These are phyloP conservation scores for Caradrina kadenii DNA, from an alignment of 2,888 invertebrate genomes.

Conservation along the genomic window DNA sequence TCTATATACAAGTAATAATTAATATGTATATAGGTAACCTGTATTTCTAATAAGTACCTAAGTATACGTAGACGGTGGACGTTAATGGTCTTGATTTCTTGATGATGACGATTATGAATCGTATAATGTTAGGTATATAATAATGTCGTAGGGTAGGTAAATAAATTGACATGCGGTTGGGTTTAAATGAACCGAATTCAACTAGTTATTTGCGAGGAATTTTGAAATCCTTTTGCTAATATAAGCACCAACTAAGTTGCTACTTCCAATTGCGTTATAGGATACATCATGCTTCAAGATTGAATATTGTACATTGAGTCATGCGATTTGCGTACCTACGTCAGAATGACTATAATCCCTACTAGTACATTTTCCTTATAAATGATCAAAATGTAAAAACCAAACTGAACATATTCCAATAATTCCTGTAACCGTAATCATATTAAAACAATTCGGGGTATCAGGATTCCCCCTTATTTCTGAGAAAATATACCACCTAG, in stretches of 20 bases:
- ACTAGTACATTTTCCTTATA: conserved; percentile 49
- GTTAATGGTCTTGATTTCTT: conserved; percentile 1
- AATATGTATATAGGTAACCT: background rate
- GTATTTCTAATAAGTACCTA: background rate
- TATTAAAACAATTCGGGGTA: conserved; percentile 12
- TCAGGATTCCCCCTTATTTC: conserved; percentile 40
- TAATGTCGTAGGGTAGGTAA: conserved; percentile 1
- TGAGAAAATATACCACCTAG: background rate
- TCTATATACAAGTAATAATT: too few species aligned
- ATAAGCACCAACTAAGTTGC: background rate
- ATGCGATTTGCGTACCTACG: conserved; percentile 39
- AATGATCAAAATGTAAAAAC: conserved; percentile 45
- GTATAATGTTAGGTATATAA: background rate
- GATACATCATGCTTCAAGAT: conserved; percentile 31
- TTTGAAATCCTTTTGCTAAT: conserved; percentile 17
- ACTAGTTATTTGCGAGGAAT: background rate
- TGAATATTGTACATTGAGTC: conserved; percentile 54
- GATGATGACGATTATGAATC: conserved; percentile 11
- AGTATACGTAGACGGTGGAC: background rate
- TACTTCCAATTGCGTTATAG: conserved; percentile 22
- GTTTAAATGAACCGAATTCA: conserved; percentile 3
- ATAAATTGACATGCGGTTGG: conserved; percentile 15
- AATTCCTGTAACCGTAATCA: conserved; percentile 28
- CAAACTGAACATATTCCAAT: conserved; percentile 31
- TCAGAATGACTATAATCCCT: conserved; percentile 34